Evolutionary conservation across 2,113 vertebrate genomes (phyloP), one percentile per base, ranked within the genome.

Genomic region (Heterochromis multidens): DNA sequence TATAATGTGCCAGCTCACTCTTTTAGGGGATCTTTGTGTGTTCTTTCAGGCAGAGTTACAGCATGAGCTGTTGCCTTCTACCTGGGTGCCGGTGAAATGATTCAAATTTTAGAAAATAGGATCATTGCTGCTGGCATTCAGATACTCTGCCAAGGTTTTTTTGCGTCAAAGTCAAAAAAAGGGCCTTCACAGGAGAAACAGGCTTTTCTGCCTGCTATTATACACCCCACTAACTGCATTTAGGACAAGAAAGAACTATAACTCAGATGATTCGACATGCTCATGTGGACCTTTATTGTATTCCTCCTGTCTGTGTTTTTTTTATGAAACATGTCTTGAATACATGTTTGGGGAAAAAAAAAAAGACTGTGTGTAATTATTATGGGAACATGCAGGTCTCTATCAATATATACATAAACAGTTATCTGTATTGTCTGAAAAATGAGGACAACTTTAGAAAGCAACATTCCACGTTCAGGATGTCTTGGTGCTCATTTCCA

Each of bases 181-280:
- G 80, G 78, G 87, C 85, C 88, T 92, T 94, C 63, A 91, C 86
- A 81, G 84, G 40, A 92, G 87, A 92, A 95, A 94, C 86, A 60
- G 81, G 91, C 93, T 95, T 95, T 94, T 94, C 91, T 92, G 92
- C 79, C 86, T 87, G 72, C 87, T 89, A 86, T 91, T 94, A 92
- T 90, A 82, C 74, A 62, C 81, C 79, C 70, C 57, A 82, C 90
- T 88, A 87, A 93, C 87, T 90, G 91, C 58, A 93, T 91, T 91
- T 84, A 92, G 83, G 89, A 85, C 87, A 81, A 88, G 72, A 91
- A 93, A 90, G 80, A 89, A 90, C 84, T 80, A 65, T 72, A 86
- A 82, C 77, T 72, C 77, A 77, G 83, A 84, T 86, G 87, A 90
- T 94, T 88, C 85, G 87, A 61, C 89, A 92, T 85, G 90, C 88